Base-by-base conservation (phyloP, 1,140 invertebrate genomes). In the Drosophila novamexicana region DNA sequence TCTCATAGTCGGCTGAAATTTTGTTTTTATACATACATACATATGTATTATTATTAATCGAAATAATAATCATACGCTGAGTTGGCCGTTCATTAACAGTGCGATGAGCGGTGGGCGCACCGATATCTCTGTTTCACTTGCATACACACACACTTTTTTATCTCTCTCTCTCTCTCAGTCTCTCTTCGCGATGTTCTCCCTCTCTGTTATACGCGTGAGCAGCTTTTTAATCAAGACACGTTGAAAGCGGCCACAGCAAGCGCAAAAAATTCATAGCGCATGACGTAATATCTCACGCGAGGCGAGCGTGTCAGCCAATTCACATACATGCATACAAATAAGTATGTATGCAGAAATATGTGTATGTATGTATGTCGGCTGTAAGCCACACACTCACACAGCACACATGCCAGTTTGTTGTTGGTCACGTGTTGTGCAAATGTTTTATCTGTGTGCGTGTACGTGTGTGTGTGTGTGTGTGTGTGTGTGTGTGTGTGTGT, bases 231-330 rank as follows among this genome's bases (percentile, higher is more conserved):
- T 80, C 81, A 67, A 84, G 81, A 76, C 77, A 83, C 73, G 81
- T 79, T 74, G 73, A 88, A 86, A 85, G 75, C 76, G 76, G 82
- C 63, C 70, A 77, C 72, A 73, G 68, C 42, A 37, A 77, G 75
- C 67, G 72, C 65, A 80, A 89, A 79, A 83, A 88, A 88, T 88
- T 88, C 83, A 86, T 88, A 67, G 73, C 75, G 75, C 83, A 88
- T 88, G 83, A 88, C 83, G 83, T 88, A 88, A 88, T 89, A 71
- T 83, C 83, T 88, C 83, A 88, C 83, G 83, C 84, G 84, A 89
- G 62, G 65, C 64, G 71, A 80, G 79, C 83, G 82, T 88, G 83
- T 77, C 83, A 86, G 71, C 68, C 61, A 68, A 75, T 86, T 57
- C 64, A 69, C 66, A 65, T 47, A 75, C 59, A 78, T 53, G 72